Conservation (phyloP, 2,113 vertebrate genomes). For the Cochlearius cochlearius region DNA sequence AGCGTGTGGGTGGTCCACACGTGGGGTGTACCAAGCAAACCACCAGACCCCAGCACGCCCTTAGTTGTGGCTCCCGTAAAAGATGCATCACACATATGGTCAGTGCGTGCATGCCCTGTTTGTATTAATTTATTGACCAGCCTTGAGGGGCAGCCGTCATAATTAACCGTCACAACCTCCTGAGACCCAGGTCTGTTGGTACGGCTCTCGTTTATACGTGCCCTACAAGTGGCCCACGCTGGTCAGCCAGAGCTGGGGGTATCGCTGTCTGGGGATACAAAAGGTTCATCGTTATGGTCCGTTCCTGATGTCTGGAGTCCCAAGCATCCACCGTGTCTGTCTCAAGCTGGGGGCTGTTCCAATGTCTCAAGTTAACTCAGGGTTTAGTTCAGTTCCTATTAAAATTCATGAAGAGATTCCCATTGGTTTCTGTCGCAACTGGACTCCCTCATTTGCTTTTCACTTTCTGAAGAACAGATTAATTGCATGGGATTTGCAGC, state of each 20-base stretch:
- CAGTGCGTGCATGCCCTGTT: neutral
- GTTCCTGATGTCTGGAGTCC: neutral
- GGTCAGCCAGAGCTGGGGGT: neutral
- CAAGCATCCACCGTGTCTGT: neutral
- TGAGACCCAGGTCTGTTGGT: neutral
- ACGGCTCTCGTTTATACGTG: accelerated
- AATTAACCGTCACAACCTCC: neutral
- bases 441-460: neutral
- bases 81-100: neutral
- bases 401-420: neutral
- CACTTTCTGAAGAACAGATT: neutral
- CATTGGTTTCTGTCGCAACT: neutral
- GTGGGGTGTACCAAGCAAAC: neutral
- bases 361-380: neutral
- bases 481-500: neutral
- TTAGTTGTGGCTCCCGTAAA: neutral
- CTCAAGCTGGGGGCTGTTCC: neutral
- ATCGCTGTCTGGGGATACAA: accelerated
- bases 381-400: neutral
- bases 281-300: accelerated
- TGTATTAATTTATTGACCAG: neutral
- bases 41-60: accelerated
- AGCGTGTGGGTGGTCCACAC: neutral
- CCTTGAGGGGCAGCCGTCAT: neutral
- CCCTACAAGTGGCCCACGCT: accelerated